These are phyloP conservation scores for Choristoneura fumiferana DNA, from an alignment of 1,140 invertebrate species.

Conservation along the genomic window DNA sequence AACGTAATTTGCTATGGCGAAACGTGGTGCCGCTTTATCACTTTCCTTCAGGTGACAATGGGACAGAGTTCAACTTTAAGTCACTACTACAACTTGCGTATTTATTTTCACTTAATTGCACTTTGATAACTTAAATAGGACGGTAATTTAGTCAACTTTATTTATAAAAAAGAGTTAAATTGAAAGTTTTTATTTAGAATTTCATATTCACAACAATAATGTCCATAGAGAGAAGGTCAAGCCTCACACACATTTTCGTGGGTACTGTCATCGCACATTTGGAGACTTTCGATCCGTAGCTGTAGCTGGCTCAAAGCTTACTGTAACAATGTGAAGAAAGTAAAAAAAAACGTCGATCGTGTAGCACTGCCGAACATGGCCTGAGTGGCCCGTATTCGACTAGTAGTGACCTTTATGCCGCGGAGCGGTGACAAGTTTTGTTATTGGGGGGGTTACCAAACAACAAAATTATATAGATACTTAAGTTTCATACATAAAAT, in stretches of 20 bases:
- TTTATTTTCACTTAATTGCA: constrained; percentile 10
- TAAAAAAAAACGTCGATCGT: constrained; percentile 23
- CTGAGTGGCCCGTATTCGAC: constrained; percentile 26
- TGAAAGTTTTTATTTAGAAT: background rate
- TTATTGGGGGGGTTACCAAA: constrained; percentile 59
- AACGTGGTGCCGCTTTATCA: constrained; percentile 63
- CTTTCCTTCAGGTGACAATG: constrained; percentile 11
- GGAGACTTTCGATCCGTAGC: constrained; percentile 18
- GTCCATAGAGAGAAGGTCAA: constrained; percentile 23
- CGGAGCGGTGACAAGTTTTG: constrained; percentile 43
- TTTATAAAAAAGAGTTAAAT: background rate
- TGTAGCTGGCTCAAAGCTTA: constrained; percentile 23
- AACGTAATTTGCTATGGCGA: constrained; percentile 69
- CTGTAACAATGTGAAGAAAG: constrained; percentile 21
- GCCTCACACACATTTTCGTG: constrained; percentile 23
- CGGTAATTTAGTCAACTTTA: background rate
- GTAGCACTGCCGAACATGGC: constrained; percentile 26
- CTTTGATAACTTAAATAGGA: background rate
- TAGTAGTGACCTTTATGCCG: constrained; percentile 42
- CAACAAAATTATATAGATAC: constrained; percentile 66
- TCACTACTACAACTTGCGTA: background rate
- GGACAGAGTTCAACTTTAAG: background rate
- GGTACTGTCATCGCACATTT: constrained; percentile 21
- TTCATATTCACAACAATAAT: constrained; percentile 31
- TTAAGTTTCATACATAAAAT: constrained; percentile 60